phyloP scores from a whole-genome alignment of 2,888 invertebrate species.

The Drosophila fungiperda region DNA sequence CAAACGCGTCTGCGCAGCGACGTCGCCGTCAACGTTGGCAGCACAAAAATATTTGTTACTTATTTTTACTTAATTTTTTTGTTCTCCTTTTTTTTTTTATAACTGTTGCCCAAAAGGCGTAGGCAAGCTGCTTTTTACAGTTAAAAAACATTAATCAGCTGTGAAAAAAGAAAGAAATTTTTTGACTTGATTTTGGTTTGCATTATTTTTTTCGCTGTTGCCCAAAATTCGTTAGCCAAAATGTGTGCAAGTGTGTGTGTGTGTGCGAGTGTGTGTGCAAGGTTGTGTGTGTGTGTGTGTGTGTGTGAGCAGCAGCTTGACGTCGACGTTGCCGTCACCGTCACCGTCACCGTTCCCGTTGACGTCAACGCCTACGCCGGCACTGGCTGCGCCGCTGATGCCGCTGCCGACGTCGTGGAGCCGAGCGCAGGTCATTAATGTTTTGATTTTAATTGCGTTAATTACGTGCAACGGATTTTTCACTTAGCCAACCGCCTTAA shows the following conservation, averaged over 20 bases:
- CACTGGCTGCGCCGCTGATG: constrained; percentile 33
- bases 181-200: constrained; percentile 39
- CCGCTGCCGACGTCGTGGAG: constrained; percentile 52
- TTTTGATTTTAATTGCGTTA: constrained; percentile 85
- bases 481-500: constrained; percentile 57
- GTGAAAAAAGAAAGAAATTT: constrained; percentile 36
- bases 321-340: constrained; percentile 39
- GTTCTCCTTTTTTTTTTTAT: too few relatives aligned
- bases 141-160: constrained; percentile 51
- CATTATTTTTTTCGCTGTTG: constrained; percentile 9
- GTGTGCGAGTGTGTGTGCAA: neutral
- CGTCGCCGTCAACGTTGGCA: constrained; percentile 45
- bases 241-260: neutral
- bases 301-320: constrained; percentile 17
- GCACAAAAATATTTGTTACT: constrained; percentile 28
- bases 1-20: constrained; percentile 57
- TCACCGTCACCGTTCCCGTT: constrained; percentile 45
- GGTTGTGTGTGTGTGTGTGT: constrained; percentile 5
- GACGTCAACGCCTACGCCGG: constrained; percentile 32
- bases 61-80: constrained; percentile 8
- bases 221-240: constrained; percentile 8
- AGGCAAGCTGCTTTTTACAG: constrained; percentile 56
- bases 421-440: constrained; percentile 83
- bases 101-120: constrained; percentile 56
- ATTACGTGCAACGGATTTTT: constrained; percentile 84